Evolutionary conservation across 2,888 invertebrate species (phyloP), one percentile per base, ranked within the genome.

Genomic region (Abrostola tripartita): DNA sequence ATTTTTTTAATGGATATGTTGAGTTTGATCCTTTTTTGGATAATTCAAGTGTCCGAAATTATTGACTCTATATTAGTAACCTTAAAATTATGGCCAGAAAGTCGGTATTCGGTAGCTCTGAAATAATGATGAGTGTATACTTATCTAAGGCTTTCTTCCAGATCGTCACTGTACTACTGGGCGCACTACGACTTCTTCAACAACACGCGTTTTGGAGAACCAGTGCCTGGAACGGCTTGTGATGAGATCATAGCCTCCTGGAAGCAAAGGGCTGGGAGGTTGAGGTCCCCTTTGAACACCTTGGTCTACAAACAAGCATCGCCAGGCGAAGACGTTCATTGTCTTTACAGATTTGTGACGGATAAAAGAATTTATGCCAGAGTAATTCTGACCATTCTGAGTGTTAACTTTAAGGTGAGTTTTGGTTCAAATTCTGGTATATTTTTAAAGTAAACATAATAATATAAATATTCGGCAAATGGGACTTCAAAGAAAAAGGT

Each of bases 141-240:
- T n/a, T n/a, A 24, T 24, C 24, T 24, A 24, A 24, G 24, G 24
- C 24, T 24, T 1, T 37, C 5, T 81, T 79, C 4, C 87, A 96
- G 96, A 0, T 98, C 98, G n/a, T 98, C 98, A 0, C 95, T 98
- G 11, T 98, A 98, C 90, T 98, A 98, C 88, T 98, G 98, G 98
- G 98, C 98, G 0, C 98, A 98, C 86, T 98, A 98, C 85, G 98
- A 98, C 85, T 98, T 98, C 94, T 98, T 98, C 92, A 98, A 98
- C 89, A 98, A 98, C 82, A 98, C 98, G 0, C 96, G 97, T 57
- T 97, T 97, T 74, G 98, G 98, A 0, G 97, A 97, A 72, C 97
- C 97, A 0, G 97, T 98, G 0, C 95, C 96, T 0, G 97, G 96
- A 24, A 98, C 97, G 0, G 96, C 97, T 5, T 98, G 98, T 85